phyloP scores from a whole-genome alignment of 23 tunicate species.

The Corella eumyota region DNA sequence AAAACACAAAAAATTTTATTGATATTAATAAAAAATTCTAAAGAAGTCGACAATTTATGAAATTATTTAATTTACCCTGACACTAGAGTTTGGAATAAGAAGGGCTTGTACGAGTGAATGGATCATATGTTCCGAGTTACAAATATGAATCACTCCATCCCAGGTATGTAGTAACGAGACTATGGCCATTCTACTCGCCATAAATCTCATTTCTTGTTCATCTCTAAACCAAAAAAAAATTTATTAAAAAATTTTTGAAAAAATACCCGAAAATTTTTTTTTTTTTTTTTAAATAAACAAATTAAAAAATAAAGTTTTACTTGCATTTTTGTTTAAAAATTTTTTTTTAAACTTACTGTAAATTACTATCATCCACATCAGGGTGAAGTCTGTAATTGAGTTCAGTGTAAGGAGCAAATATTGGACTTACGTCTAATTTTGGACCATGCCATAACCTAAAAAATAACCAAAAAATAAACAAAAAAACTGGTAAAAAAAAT shows the following conservation, averaged over 20 bases:
- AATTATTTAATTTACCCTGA: constrained; percentile 18
- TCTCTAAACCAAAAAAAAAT: constrained; percentile 23
- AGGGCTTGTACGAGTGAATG: constrained; percentile 51
- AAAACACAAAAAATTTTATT: not conserved
- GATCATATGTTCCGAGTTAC: constrained; percentile 38
- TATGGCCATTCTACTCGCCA: constrained; percentile 77
- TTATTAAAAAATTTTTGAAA: not conserved
- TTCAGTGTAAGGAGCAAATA: constrained; percentile 85
- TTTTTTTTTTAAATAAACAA: no score
- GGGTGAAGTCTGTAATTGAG: constrained; percentile 76
- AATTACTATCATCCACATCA: constrained; percentile 58
- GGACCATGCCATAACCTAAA: constrained; percentile 24
- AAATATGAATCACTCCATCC: constrained; percentile 62
- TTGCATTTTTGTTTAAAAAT: no score
- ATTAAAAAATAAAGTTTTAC: no score
- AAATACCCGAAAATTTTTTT: no score
- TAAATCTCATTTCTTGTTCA: constrained; percentile 66
- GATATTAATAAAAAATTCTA: not conserved
- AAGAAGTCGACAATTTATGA: not conserved
- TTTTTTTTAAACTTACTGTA: constrained; percentile 15
- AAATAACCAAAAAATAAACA: not conserved
- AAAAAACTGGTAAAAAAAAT: no score
- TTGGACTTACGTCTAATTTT: constrained; percentile 24
- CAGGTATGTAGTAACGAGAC: constrained; percentile 72
- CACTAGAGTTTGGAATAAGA: constrained; percentile 24